These are phyloP conservation scores for Azorinus chamasolen DNA, from an alignment of 2,888 invertebrate genomes.

Conservation along the genomic window DNA sequence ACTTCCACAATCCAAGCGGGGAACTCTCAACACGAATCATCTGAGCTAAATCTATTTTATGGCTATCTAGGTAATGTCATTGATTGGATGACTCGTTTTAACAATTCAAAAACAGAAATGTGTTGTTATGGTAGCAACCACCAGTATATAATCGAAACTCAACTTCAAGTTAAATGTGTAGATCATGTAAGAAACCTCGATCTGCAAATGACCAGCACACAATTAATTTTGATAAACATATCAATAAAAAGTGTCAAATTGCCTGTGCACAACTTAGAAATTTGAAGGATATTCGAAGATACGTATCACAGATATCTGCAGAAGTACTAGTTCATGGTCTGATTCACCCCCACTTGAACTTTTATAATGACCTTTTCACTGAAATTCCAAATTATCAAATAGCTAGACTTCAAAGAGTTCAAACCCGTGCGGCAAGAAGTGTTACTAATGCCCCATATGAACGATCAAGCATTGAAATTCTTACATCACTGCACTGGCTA, in stretches of 20 bases:
- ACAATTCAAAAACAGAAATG: slow-evolving; percentile 23
- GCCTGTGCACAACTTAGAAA: slow-evolving; percentile 35
- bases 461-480: no score
- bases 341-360: no score
- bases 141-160: slow-evolving; percentile 18
- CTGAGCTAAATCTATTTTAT: slow-evolving; percentile 12
- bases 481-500: no score
- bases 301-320: slow-evolving; percentile 24
- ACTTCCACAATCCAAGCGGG: slow-evolving; percentile 33
- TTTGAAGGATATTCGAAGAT: slow-evolving; percentile 30
- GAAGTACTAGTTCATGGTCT: slow-evolving; percentile 32
- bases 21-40: slow-evolving; percentile 13
- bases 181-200: slow-evolving; percentile 40
- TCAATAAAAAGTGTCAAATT: slow-evolving; percentile 36
- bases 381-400: no score
- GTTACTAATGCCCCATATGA: no score
- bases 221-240: slow-evolving; percentile 34
- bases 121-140: slow-evolving; percentile 39
- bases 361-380: no score
- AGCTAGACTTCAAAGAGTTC: no score
- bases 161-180: slow-evolving; percentile 28
- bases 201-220: slow-evolving; percentile 27
- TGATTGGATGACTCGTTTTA: slow-evolving; percentile 38
- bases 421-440: no score
- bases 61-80: slow-evolving; percentile 36